Evolutionary conservation across 1,140 invertebrate species (phyloP).

Genomic region (Saccostrea glomerata): DNA sequence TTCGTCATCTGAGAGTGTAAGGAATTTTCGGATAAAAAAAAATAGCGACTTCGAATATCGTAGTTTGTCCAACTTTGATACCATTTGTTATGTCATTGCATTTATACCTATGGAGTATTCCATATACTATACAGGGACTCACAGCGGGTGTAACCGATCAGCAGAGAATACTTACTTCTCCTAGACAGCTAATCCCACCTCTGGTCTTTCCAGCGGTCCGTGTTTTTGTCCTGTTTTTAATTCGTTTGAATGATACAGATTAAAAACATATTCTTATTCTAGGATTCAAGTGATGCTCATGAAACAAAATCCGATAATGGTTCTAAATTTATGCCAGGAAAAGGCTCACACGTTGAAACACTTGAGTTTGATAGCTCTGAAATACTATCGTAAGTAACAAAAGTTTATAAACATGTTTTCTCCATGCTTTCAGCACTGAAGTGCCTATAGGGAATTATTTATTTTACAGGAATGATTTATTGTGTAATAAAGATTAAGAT

Average conservation of each 20-base stretch:
- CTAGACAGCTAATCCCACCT: too few species aligned
- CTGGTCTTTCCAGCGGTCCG: too few species aligned
- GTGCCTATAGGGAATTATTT: not conserved
- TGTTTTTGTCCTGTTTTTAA: too few species aligned
- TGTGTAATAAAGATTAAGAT: not conserved
- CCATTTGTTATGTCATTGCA: too few species aligned
- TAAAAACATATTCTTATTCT: not conserved
- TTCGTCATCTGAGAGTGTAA: not conserved
- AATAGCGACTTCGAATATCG: too few species aligned
- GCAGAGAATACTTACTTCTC: too few species aligned
- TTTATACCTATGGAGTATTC: too few species aligned
- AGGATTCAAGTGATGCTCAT: not conserved
- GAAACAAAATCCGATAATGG: not conserved
- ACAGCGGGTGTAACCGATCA: too few species aligned
- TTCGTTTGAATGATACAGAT: too few species aligned
- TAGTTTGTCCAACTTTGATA: too few species aligned
- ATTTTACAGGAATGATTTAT: not conserved
- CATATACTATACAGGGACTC: too few species aligned
- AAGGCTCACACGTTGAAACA: not conserved
- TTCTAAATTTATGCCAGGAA: not conserved
- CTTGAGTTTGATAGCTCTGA: not conserved
- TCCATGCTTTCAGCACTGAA: not conserved
- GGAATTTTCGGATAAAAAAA: too few species aligned
- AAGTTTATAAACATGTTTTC: not conserved
- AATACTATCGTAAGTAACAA: slow-evolving; percentile 11